Evolutionary conservation across 2,113 vertebrate genomes (phyloP), one percentile per base, ranked within the genome.

Genomic region (Ploceus nigricollis): DNA sequence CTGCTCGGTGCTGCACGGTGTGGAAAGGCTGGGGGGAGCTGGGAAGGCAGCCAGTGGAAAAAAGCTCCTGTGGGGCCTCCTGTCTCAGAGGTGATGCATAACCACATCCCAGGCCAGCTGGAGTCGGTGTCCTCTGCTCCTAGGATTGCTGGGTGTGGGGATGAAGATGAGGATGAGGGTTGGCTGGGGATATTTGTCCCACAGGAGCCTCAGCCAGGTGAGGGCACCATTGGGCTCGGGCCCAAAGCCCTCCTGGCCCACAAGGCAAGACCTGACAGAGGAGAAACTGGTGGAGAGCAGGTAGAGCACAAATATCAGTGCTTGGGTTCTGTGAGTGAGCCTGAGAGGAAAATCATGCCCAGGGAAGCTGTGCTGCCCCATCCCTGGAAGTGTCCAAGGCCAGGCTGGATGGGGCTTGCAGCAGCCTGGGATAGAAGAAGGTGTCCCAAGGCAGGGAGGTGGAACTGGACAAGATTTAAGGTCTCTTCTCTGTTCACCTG

Each of bases 291-390:
- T 44, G 57, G 50, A 72, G 70, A 40, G 18, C 10, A 48, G 22
- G 9, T 0, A 6, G 12, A 23, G 39, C 13, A 30, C 47, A 57
- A 72, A 61, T 7, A 54, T 3, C 25, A 24, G 3, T 1, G 0
- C 27, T 25, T 5, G 3, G n/a, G 23, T 60, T 15, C 25, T 20
- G 21, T 1, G 24, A 25, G 7, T 27, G 39, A 84, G 23, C 31
- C 78, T 47, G 42, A 53, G 68, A 33, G 47, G 53, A 61, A 72
- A 72, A 58, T 13, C 11, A 7, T 0, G 28, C 25, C 48, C 66
- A 21, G 69, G 13, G 44, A 25, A 68, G 24, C 33, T 45, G 60
- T n/a, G 60, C 19, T 66, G 27, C 33, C 39, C 13, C 33, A 20
- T 10, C 61, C 39, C 78, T 61, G 78, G 11, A 3, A 15, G 9